phyloP scores from a whole-genome alignment of 1,140 invertebrate genomes.

The Cherax quadricarinatus region DNA sequence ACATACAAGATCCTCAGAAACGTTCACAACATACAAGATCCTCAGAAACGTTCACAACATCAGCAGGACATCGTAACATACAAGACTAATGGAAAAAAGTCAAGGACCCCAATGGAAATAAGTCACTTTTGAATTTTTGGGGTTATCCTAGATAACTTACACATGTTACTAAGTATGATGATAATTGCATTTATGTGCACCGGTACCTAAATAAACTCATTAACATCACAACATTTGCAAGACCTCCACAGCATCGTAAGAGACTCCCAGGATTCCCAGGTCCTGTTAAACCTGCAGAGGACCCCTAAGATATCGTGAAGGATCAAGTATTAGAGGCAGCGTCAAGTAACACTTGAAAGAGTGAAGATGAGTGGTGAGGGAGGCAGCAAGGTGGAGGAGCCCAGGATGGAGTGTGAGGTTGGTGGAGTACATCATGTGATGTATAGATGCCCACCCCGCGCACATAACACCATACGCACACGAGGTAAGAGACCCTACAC shows the following conservation, averaged over 20 bases:
- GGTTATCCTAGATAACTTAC: no score
- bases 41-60: no score
- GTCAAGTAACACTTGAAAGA: no score
- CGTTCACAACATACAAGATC: no score
- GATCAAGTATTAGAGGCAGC: neutral
- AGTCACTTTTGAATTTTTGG: no score
- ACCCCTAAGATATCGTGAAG: neutral
- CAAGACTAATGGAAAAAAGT: no score
- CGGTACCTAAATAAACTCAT: no score
- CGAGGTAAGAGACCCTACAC: constrained; percentile 26
- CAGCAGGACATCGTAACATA: no score
- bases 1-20: no score
- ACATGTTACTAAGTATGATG: no score
- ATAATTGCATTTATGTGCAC: no score
- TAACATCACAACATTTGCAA: neutral
- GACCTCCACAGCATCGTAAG: neutral
- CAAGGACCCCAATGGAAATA: no score
- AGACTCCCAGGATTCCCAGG: neutral
- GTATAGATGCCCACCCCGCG: constrained; percentile 21
- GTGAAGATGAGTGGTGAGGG: neutral
- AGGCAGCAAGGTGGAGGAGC: neutral
- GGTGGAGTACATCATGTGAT: constrained; percentile 45
- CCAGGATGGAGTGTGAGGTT: constrained; percentile 49
- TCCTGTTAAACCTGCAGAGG: neutral
- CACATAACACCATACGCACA: constrained; percentile 37